These are phyloP conservation scores for Cryptotis parvus DNA, from an alignment of 2,113 vertebrate species.

Conservation along the genomic window DNA sequence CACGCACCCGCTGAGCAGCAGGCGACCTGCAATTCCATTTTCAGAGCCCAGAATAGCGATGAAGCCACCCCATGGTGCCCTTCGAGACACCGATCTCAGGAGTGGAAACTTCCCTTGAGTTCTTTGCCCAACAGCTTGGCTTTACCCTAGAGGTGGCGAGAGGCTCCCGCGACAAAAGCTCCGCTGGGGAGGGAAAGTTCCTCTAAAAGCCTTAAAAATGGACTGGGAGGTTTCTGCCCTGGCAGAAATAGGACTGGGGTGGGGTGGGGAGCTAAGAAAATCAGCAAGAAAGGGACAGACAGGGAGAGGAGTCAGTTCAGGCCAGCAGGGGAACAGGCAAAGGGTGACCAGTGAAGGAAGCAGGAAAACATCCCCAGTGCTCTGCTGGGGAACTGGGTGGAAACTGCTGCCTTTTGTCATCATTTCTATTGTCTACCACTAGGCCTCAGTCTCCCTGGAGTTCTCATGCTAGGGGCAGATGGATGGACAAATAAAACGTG, in stretches of 20 bases:
- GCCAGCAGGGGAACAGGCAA: background rate
- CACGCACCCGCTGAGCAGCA: constrained; percentile 58
- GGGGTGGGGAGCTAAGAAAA: background rate
- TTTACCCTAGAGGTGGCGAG: background rate
- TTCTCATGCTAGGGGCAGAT: background rate
- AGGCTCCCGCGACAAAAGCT: background rate
- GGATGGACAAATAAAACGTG: background rate
- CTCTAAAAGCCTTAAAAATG: background rate
- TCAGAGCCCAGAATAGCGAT: constrained; percentile 46
- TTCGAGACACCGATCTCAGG: background rate
- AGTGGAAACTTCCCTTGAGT: background rate
- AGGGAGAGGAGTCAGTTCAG: background rate
- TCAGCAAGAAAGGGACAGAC: background rate
- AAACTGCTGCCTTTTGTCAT: background rate
- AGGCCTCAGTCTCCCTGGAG: background rate
- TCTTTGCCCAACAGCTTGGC: background rate
- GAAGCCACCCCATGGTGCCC: background rate
- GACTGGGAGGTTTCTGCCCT: background rate
- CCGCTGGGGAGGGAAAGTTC: background rate
- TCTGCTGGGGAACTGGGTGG: background rate
- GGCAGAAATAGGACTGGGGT: background rate
- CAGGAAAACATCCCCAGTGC: background rate
- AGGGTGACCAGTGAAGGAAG: background rate
- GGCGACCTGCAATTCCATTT: constrained; percentile 33
- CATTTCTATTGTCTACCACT: background rate